Conservation (phyloP, 2,113 vertebrate species). For the Zingel zingel region DNA sequence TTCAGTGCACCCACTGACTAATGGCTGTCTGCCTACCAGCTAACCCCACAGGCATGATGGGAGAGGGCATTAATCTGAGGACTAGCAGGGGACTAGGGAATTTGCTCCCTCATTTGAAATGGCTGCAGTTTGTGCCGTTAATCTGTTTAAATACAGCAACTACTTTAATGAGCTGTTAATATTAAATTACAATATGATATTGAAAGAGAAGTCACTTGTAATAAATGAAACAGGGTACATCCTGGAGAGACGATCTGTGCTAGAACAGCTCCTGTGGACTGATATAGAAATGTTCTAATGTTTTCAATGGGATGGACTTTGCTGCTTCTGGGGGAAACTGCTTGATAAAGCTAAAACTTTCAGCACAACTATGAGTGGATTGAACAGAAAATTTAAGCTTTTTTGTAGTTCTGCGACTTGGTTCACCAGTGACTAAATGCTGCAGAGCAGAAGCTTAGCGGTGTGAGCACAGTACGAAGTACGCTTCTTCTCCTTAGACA, state of each 20-base stretch:
- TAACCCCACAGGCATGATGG: slow-evolving; percentile 60
- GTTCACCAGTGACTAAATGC: not conserved
- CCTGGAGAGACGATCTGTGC: slow-evolving; percentile 7
- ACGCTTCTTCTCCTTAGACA: slow-evolving; percentile 11
- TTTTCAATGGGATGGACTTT: slow-evolving; percentile 4
- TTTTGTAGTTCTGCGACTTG: slow-evolving; percentile 2
- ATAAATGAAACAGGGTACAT: slow-evolving; percentile 18
- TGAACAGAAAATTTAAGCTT: not conserved
- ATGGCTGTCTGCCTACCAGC: slow-evolving; percentile 65
- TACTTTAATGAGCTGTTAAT: slow-evolving; percentile 43
- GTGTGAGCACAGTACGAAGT: slow-evolving; percentile 3
- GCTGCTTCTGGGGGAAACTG: slow-evolving; percentile 1
- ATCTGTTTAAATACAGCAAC: slow-evolving; percentile 49
- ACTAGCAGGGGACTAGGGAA: slow-evolving; percentile 22
- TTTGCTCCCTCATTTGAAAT: slow-evolving; percentile 31
- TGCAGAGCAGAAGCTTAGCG: slow-evolving; percentile 27
- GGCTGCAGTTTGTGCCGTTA: slow-evolving; percentile 22
- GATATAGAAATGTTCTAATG: not conserved
- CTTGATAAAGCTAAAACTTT: not conserved
- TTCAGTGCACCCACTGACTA: slow-evolving; percentile 57
- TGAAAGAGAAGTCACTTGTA: slow-evolving; percentile 24
- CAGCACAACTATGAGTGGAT: not conserved
- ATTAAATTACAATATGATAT: slow-evolving; percentile 37
- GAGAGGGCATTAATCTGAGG: slow-evolving; percentile 61
- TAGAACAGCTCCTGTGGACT: not conserved